Percentiles rank a stretch among this genome's conserved stretches.
These are phyloP conservation scores for Myoxocephalus aenaeus DNA, from an alignment of 2,797 vertebrate species.

Conservation along the genomic window DNA sequence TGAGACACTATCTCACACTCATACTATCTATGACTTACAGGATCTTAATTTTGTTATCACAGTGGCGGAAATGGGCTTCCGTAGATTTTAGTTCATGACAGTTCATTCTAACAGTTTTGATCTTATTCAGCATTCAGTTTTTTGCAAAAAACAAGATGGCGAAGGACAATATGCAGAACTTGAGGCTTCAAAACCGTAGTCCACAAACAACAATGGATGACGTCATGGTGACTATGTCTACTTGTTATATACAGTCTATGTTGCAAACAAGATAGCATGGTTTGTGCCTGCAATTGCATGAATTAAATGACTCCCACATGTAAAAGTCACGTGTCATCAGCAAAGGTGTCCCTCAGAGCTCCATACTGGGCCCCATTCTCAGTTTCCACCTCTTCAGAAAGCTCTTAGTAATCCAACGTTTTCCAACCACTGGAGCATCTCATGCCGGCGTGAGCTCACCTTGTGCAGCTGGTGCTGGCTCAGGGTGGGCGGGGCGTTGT, in stretches of 20 bases:
- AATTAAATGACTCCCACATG: not conserved
- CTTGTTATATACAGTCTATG: not conserved
- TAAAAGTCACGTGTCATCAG: not conserved
- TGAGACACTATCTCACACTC: too few relatives aligned
- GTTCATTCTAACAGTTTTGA: too few relatives aligned
- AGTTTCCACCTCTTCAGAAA: not conserved
- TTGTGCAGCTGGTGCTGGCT: slow-evolving; percentile 88
- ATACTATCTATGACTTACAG: too few relatives aligned
- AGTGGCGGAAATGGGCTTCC: too few relatives aligned
- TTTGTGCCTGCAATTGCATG: not conserved
- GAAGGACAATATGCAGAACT: not conserved
- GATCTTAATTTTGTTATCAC: too few relatives aligned
- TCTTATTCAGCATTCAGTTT: not conserved
- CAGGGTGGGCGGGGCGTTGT: slow-evolving; percentile 92
- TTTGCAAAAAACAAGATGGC: not conserved
- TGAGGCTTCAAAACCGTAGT: not conserved
- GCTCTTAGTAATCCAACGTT: not conserved
- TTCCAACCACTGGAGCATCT: not conserved
- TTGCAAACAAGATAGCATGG: not conserved
- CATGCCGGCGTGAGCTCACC: slow-evolving; percentile 69
- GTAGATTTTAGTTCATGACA: too few relatives aligned
- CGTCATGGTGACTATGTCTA: too few relatives aligned
- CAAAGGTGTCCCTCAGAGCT: slow-evolving; percentile 23
- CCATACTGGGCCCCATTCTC: not conserved
- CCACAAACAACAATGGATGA: not conserved